These are phyloP conservation scores for Mormyrus hasselquistii DNA, from an alignment of 2,797 vertebrate genomes.

Conservation along the genomic window DNA sequence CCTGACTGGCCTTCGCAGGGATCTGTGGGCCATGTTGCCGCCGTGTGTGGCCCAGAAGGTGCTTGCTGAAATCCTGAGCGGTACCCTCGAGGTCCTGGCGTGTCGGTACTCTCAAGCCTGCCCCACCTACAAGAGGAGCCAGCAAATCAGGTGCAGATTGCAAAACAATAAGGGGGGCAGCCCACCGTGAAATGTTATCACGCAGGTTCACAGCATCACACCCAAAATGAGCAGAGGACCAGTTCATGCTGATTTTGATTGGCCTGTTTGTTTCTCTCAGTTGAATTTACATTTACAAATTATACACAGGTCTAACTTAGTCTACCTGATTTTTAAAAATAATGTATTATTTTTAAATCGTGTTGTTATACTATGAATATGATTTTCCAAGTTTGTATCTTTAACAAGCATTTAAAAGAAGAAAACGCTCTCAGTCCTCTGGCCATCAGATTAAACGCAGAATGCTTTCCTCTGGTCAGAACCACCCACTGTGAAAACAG, in stretches of 20 bases:
- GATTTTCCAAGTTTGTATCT: background rate
- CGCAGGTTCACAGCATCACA: no score
- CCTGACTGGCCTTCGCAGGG: conserved; percentile 77
- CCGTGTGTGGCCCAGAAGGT: conserved; percentile 69
- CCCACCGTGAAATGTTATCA: background rate
- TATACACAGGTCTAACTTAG: background rate
- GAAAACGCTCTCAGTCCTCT: background rate
- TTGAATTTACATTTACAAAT: background rate
- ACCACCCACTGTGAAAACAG: conserved; percentile 8
- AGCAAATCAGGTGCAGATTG: conserved; percentile 80
- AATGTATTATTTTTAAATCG: background rate
- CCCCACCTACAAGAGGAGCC: conserved; percentile 79
- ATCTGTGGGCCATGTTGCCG: conserved; percentile 79
- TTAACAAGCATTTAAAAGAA: background rate
- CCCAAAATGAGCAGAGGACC: background rate
- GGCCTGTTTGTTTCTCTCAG: background rate
- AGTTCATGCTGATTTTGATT: background rate
- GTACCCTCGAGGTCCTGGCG: conserved; percentile 72
- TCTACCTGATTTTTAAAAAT: background rate
- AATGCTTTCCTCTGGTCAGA: background rate
- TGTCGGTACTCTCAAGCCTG: conserved; percentile 75
- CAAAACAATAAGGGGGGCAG: background rate
- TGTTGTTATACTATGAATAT: background rate
- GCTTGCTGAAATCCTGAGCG: conserved; percentile 75
- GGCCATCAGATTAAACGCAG: background rate